These are phyloP conservation scores for Acipenser transmontanus DNA, from an alignment of 2,797 vertebrate genomes.

Conservation along the genomic window DNA sequence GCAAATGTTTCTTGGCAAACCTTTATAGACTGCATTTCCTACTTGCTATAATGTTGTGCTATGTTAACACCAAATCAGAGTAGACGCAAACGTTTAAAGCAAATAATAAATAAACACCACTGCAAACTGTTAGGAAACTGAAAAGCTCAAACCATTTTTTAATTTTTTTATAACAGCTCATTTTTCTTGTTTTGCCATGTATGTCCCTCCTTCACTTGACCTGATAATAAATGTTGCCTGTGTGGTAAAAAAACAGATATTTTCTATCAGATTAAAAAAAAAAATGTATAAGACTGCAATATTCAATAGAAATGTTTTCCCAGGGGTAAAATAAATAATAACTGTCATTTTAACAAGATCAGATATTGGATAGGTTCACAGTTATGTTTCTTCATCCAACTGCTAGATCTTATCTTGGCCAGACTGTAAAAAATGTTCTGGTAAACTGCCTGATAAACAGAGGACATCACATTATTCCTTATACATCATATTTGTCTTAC, in stretches of 20 bases:
- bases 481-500: too few relatives aligned
- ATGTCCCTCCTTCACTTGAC: too few relatives aligned
- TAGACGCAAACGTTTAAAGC: conserved; percentile 9
- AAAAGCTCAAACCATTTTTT: neutral
- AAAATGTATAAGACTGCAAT: neutral
- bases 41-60: conserved; percentile 7
- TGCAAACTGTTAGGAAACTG: conserved; percentile 16
- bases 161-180: too few relatives aligned
- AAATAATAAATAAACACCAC: conserved; percentile 20
- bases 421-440: neutral
- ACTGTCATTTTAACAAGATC: neutral
- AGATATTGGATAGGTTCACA: neutral
- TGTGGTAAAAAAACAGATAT: too few relatives aligned
- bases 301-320: neutral
- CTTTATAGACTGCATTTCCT: conserved; percentile 13
- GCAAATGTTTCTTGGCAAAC: conserved; percentile 2
- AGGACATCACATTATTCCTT: neutral
- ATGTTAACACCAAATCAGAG: neutral
- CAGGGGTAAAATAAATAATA: neutral
- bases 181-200: too few relatives aligned
- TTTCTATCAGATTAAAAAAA: too few relatives aligned
- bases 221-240: too few relatives aligned
- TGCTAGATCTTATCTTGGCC: neutral
- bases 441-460: neutral
- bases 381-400: neutral